Evolutionary conservation across 2,797 vertebrate species (phyloP).

Genomic region (Echiichthys vipera): DNA sequence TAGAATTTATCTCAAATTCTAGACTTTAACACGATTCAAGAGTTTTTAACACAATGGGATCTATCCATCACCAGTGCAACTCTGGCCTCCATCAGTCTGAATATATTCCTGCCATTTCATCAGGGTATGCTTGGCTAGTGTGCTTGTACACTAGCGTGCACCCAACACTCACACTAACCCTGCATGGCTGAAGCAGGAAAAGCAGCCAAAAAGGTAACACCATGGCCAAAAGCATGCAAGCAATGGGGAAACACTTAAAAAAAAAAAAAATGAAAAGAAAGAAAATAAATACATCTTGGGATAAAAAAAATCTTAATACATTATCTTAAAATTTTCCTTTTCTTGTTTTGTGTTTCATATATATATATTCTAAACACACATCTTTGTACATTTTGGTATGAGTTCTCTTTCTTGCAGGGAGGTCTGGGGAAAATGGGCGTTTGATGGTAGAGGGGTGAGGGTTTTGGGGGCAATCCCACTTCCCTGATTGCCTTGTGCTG

Average conservation of each 20-base stretch:
- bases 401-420: slow-evolving; percentile 83
- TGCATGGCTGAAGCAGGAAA: slow-evolving; percentile 66
- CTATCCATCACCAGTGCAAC: slow-evolving; percentile 70
- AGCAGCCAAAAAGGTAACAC: slow-evolving; percentile 75
- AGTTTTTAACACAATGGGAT: slow-evolving; percentile 66
- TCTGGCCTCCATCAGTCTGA: slow-evolving; percentile 75
- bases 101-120: slow-evolving; percentile 66
- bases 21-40: slow-evolving; percentile 65
- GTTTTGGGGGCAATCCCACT: slow-evolving; percentile 75
- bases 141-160: slow-evolving; percentile 57
- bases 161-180: slow-evolving; percentile 68
- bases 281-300: slow-evolving; percentile 98
- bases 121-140: slow-evolving; percentile 55
- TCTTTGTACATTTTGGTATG: slow-evolving; percentile 96
- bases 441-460: slow-evolving; percentile 60
- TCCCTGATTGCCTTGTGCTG: slow-evolving; percentile 86
- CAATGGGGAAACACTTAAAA: slow-evolving; percentile 74
- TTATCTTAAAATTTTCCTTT: slow-evolving; percentile 86
- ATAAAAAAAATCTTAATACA: slow-evolving; percentile 87
- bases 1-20: slow-evolving; percentile 70
- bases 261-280: slow-evolving; percentile 86
- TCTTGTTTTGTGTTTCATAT: slow-evolving; percentile 84
- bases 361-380: slow-evolving; percentile 93
- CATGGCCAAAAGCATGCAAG: slow-evolving; percentile 80
- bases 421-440: slow-evolving; percentile 59